Base-by-base conservation (phyloP, 2,888 invertebrate species). In the Malacosoma neustria region DNA sequence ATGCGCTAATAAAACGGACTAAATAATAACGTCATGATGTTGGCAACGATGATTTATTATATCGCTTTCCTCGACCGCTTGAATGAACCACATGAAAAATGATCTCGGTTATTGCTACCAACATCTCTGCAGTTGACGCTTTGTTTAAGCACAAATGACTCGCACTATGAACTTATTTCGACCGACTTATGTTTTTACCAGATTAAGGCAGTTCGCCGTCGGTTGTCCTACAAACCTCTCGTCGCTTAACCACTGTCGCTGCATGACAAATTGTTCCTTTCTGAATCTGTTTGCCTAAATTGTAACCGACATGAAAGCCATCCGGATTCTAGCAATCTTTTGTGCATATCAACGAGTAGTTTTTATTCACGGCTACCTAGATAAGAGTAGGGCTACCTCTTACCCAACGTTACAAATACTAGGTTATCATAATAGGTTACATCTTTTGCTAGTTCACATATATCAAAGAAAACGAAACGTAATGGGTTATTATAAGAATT, bases 1-100 rank as follows among this genome's bases (percentile, higher is more conserved):
- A 75, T 71, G 72, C 71, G 68, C 65, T 70, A 67, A 68, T 74
- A 75, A 72, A 77, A 69, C 59, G 73, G 75, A 75, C 75, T 80
- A 77, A 84, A 81, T 81, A 81, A 81, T 81, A 77, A 72, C 71
- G 67, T 70, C 64, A 72, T 79, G 80, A 82, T 76, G 75, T 70
- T 75, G 80, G 79, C 72, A 76, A 80, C 75, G 67, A 79, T 84
- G 84, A 85, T 85, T 85, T 84, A 85, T 84, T 79, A 79, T 75
- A 79, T 77, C 73, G 80, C 72, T 79, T 74, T 79, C 71, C 77
- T 76, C 79, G 77, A 67, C 79, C 76, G 77, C 74, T 72, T 71
- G 79, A 82, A 84, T 81, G 79, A 82, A 77, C 81, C 82, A 67
- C 72, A 80, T 85, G 84, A 85, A 85, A 85, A 85, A 85, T 82